A percentile compares a stretch with the other conserved stretches of the same genome.
Conservation (phyloP, 2,888 invertebrate species). For the Patella pellucida region DNA sequence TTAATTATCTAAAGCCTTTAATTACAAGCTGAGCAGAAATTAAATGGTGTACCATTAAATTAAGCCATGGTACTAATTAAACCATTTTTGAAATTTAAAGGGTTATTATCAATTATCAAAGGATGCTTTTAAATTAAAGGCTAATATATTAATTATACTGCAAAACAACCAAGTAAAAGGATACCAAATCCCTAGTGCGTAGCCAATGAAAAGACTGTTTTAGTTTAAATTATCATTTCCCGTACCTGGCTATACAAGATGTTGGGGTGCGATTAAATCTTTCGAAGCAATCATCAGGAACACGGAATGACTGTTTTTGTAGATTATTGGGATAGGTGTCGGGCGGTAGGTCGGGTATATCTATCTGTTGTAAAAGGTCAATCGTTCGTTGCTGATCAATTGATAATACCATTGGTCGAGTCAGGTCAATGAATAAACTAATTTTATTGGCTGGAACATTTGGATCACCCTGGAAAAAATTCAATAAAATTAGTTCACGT, state of each 20-base stretch:
- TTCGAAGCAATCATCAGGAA: slow-evolving; percentile 51
- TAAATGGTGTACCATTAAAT: too few relatives aligned
- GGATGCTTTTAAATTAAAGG: too few relatives aligned
- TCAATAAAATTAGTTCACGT: neutral
- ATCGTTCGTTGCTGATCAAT: slow-evolving; percentile 53
- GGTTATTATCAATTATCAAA: too few relatives aligned
- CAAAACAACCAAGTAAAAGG: too few relatives aligned
- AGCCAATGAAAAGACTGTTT: too few relatives aligned
- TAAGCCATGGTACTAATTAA: too few relatives aligned
- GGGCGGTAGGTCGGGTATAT: slow-evolving; percentile 38
- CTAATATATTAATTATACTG: too few relatives aligned
- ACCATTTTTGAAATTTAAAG: too few relatives aligned
- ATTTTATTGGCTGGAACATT: slow-evolving; percentile 67
- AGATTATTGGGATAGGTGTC: slow-evolving; percentile 34
- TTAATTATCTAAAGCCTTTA: too few relatives aligned
- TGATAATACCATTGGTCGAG: slow-evolving; percentile 58
- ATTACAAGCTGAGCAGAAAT: too few relatives aligned
- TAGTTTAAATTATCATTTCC: too few relatives aligned
- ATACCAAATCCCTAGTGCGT: too few relatives aligned
- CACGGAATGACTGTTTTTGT: slow-evolving; percentile 54
- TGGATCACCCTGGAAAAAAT: slow-evolving; percentile 60
- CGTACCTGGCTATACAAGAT: slow-evolving; percentile 48
- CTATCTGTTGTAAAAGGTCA: slow-evolving; percentile 38
- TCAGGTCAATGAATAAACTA: slow-evolving; percentile 56
- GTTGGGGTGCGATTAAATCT: slow-evolving; percentile 37